Percentiles rank a stretch among this genome's conserved stretches.
phyloP scores from a whole-genome alignment of 2,797 vertebrate genomes.

The Phrynocephalus forsythii region DNA sequence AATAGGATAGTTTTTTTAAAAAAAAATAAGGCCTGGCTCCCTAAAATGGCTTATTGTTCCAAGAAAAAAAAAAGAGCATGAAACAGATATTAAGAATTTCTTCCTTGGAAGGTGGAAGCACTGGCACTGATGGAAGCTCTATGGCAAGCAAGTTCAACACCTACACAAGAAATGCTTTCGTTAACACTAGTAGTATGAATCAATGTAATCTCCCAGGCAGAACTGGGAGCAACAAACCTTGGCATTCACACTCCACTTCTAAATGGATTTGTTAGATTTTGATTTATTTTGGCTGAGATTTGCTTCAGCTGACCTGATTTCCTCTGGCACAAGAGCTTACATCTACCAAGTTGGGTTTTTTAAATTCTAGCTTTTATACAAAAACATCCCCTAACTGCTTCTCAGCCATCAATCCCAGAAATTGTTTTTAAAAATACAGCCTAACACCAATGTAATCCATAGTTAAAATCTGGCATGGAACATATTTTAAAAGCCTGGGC shows the following conservation, averaged over 20 bases:
- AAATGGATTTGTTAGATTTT: background rate
- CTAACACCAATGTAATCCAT: background rate
- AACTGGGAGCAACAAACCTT: background rate
- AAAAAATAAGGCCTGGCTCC: background rate
- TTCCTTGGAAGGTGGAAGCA: background rate
- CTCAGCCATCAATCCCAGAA: background rate
- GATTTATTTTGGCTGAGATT: background rate
- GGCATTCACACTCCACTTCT: background rate
- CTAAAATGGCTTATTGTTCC: background rate
- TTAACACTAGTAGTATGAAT: background rate
- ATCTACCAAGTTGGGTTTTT: too few species aligned
- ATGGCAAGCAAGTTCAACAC: background rate
- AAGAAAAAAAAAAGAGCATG: background rate
- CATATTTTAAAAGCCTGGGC: background rate
- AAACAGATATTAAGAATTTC: background rate
- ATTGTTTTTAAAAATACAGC: background rate
- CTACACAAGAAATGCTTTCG: too few species aligned
- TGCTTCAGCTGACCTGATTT: background rate
- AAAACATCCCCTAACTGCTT: background rate
- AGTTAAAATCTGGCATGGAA: too few species aligned
- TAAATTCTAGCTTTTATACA: too few species aligned
- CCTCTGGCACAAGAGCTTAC: background rate
- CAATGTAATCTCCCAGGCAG: background rate
- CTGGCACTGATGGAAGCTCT: background rate
- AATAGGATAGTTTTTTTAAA: background rate